phyloP scores from a whole-genome alignment of 2,113 vertebrate species.

The Chionis minor region DNA sequence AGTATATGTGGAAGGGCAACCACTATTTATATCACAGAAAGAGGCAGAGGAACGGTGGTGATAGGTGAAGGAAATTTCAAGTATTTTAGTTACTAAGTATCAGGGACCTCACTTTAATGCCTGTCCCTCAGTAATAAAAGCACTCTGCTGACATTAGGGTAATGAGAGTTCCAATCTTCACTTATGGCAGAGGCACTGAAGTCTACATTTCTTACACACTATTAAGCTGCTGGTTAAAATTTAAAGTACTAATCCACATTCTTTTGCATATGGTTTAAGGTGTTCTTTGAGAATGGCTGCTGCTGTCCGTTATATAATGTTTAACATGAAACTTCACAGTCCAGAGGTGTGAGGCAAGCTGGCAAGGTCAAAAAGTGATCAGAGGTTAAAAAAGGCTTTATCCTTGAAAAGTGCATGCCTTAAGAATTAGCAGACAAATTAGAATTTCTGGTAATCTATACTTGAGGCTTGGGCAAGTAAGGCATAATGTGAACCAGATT shows the following conservation, averaged over 20 bases:
- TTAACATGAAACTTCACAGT: not conserved
- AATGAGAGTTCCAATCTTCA: not conserved
- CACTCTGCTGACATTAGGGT: not conserved
- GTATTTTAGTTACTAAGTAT: not conserved
- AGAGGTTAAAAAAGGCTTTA: not conserved
- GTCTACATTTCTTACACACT: not conserved
- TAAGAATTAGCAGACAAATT: not conserved
- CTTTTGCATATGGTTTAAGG: not conserved
- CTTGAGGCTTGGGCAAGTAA: not conserved
- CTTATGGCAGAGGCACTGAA: not conserved
- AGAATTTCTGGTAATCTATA: not conserved
- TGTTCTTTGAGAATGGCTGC: not conserved
- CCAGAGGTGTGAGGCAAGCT: not conserved
- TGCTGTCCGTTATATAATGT: not conserved
- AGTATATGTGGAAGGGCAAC: not conserved
- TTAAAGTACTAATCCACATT: not conserved
- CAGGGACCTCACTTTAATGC: not conserved
- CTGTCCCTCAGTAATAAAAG: not conserved
- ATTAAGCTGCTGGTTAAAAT: not conserved
- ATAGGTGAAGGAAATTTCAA: not conserved
- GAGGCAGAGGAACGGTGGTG: not conserved
- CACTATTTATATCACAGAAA: not conserved
- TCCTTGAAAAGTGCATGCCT: not conserved
- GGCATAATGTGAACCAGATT: not conserved
- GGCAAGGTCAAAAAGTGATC: not conserved